These are phyloP conservation scores for Liodrosophila aerea DNA, from an alignment of 2,888 invertebrate species.

Conservation along the genomic window DNA sequence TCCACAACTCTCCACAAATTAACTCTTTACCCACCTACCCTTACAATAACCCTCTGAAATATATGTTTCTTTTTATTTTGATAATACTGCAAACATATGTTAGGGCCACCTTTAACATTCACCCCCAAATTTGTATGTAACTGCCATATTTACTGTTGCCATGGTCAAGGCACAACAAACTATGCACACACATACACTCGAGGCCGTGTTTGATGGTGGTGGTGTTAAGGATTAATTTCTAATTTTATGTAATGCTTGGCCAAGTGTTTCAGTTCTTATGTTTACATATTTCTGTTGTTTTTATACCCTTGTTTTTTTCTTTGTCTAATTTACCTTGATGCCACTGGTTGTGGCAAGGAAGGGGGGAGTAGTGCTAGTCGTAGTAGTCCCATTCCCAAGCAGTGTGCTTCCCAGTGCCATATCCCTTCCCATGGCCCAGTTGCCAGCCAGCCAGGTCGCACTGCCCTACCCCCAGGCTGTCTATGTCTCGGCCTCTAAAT, in stretches of 20 bases:
- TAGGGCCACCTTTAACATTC: slow-evolving; percentile 7
- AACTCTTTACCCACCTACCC: too few species aligned
- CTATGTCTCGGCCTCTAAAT: slow-evolving; percentile 38
- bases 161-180: slow-evolving; percentile 50
- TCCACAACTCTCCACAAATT: too few species aligned
- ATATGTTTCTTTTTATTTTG: too few species aligned
- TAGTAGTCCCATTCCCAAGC: slow-evolving; percentile 10
- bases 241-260: slow-evolving; percentile 69
- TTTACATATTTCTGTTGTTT: slow-evolving; percentile 55
- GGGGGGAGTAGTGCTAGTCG: slow-evolving; percentile 12
- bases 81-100: not conserved
- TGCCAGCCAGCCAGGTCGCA: slow-evolving; percentile 29
- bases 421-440: slow-evolving; percentile 57
- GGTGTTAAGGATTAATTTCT: slow-evolving; percentile 77
- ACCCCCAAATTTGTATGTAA: not conserved
- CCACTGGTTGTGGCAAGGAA: slow-evolving; percentile 28
- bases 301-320: slow-evolving; percentile 22
- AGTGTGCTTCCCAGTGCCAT: slow-evolving; percentile 29
- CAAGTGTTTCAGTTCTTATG: slow-evolving; percentile 57
- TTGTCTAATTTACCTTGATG: slow-evolving; percentile 79
- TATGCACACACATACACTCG: not conserved
- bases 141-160: slow-evolving; percentile 37
- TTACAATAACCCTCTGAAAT: too few species aligned
- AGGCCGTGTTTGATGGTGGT: slow-evolving; percentile 8
- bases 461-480: slow-evolving; percentile 63